Conservation (phyloP, 1,140 invertebrate species). For the Drosophila nigromelanica region DNA sequence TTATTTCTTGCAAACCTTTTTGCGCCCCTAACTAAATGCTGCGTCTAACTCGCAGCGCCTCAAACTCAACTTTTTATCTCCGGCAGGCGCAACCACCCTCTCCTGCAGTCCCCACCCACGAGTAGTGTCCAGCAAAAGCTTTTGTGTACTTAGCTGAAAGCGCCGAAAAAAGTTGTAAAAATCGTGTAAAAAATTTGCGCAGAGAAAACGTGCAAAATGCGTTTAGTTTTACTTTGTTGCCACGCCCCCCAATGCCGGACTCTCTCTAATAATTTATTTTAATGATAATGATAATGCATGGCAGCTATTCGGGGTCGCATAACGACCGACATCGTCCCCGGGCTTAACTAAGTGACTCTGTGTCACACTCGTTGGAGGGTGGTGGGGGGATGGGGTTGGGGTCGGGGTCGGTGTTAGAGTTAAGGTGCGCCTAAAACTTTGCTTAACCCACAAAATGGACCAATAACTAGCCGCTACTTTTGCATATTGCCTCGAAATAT, state of each 20-base stretch:
- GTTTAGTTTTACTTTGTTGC: constrained; percentile 60
- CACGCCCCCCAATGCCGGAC: constrained; percentile 42
- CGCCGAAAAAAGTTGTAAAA: constrained; percentile 77
- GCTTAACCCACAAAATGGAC: constrained; percentile 31
- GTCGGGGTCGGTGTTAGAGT: not conserved
- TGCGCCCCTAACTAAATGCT: constrained; percentile 43
- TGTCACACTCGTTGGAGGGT: constrained; percentile 8
- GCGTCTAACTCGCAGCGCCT: constrained; percentile 62
- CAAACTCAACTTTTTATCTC: constrained; percentile 74
- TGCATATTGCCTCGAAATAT: constrained; percentile 69
- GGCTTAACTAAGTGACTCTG: constrained; percentile 44
- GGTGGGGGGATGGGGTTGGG: not conserved
- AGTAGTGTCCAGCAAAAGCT: constrained; percentile 54
- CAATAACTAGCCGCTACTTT: constrained; percentile 49
- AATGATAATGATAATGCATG: constrained; percentile 83
- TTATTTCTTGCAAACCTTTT: constrained; percentile 68
- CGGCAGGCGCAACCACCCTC: not conserved
- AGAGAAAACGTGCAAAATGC: constrained; percentile 77
- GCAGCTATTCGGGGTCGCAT: constrained; percentile 50
- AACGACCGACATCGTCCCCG: constrained; percentile 19
- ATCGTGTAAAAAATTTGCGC: constrained; percentile 80
- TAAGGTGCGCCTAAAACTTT: constrained; percentile 29
- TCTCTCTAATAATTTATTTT: constrained; percentile 83
- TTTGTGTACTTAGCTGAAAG: constrained; percentile 71
- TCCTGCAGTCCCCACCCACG: not conserved